Evolutionary conservation across 2,113 vertebrate genomes (phyloP).

Genomic region (Alectura lathami): DNA sequence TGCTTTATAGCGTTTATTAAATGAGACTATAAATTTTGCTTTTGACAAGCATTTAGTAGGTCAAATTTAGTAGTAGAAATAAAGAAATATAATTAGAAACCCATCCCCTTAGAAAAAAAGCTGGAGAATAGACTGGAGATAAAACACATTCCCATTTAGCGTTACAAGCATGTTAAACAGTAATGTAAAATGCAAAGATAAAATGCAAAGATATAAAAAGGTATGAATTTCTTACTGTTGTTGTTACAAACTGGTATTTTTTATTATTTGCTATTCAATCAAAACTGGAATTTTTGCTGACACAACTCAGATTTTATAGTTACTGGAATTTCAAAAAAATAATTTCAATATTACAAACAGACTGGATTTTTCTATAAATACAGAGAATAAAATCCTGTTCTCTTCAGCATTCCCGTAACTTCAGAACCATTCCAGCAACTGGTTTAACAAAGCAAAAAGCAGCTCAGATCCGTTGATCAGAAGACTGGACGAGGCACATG

Average conservation of each 20-base stretch:
- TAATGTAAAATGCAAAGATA: not conserved
- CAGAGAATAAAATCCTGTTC: not conserved
- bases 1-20: not conserved
- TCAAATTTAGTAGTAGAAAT: not conserved
- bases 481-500: not conserved
- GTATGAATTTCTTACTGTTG: not conserved
- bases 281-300: not conserved
- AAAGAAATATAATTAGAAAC: not conserved
- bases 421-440: not conserved
- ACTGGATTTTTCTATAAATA: not conserved
- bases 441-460: not conserved
- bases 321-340: not conserved
- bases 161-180: not conserved
- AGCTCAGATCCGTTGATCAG: not conserved
- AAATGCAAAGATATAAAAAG: not conserved
- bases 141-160: not conserved
- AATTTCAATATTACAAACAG: not conserved
- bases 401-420: not conserved
- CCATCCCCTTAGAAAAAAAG: not conserved
- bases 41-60: not conserved
- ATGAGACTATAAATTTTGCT: not conserved
- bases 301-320: not conserved
- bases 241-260: not conserved
- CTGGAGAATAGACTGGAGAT: not conserved
- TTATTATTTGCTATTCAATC: constrained; percentile 43